Base-by-base conservation (phyloP, 1,140 invertebrate species). In the Hypsibius dujardini region DNA sequence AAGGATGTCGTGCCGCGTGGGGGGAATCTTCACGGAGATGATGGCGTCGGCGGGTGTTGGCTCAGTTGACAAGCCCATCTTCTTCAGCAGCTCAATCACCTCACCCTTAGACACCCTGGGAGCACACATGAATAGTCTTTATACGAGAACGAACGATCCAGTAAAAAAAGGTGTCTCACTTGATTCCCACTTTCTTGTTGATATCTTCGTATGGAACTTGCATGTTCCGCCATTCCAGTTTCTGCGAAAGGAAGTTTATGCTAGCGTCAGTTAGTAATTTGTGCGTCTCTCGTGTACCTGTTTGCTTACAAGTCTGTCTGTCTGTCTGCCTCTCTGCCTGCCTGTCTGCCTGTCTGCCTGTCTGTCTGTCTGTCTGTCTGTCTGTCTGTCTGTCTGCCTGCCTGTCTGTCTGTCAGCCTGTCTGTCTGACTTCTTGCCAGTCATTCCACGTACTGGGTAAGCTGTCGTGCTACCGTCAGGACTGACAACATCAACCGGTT, bases 1-100 rank as follows among this genome's bases (percentile, higher is more conserved):
- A 59, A 99, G 87, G 42, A 99, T 87, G 82, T 99, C 94, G 77
- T 93, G 89, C 47, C 89, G 81, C 0, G 88, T 90, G 12, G 92
- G 90, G 69, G 92, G 91, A 73, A 95, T 85, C 74, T 83, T 80
- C 7, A 92, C 87, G 46, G 78, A 77, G 75, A 77, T 78, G 91
- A 80, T 47, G 84, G 80, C 78, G 2, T 81, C 77, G 59, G 76
- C 70, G 42, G 70, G 71, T 12, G 76, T 71, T 46, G 82, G 78
- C 71, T 79, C 75, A 0, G 88, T 83, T 76, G 84, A 80, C n/a
- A 97, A 81, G 75, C 89, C 90, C 95, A 98, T 97, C 76, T 86
- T 86, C 1, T 86, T 88, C 46, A 98, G 79, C 50, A 93, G 81
- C n/a, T 83, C 78, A 0, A 87, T 87, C 73, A 96, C 83, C 62